These are phyloP conservation scores for Oscheius sp. DNA, from an alignment of 2,888 invertebrate species.

Conservation along the genomic window DNA sequence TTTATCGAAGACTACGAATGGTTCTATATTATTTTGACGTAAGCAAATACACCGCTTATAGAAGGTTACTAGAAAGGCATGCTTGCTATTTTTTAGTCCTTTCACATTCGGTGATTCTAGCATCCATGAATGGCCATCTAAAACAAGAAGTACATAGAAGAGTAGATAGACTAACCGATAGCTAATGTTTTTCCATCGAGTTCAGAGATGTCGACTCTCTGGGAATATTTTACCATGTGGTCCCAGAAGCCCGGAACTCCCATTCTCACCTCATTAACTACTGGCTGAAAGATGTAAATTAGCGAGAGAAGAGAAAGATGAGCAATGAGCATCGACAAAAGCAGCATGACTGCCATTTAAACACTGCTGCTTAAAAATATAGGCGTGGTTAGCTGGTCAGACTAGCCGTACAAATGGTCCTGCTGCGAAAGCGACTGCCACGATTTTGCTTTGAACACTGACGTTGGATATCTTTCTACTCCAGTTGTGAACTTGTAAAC, in stretches of 20 bases:
- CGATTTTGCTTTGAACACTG: background rate
- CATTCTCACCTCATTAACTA: constrained; percentile 33
- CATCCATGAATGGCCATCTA: constrained; percentile 57
- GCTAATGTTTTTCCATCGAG: constrained; percentile 43
- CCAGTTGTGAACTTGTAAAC: background rate
- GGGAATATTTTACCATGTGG: constrained; percentile 32
- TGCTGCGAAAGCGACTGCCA: background rate
- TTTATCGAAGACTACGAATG: constrained; percentile 47
- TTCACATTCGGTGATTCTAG: constrained; percentile 42
- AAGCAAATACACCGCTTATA: constrained; percentile 39
- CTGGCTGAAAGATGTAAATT: background rate
- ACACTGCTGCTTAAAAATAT: background rate
- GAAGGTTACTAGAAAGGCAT: constrained; percentile 41
- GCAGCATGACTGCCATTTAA: background rate
- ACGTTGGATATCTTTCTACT: background rate
- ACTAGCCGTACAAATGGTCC: background rate
- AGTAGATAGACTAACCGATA: constrained; percentile 40
- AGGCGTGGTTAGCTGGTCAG: background rate
- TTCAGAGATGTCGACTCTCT: constrained; percentile 29
- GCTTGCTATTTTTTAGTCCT: constrained; percentile 26
- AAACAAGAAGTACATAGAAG: constrained; percentile 3
- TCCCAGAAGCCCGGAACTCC: constrained; percentile 50
- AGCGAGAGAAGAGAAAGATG: background rate
- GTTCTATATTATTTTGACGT: constrained; percentile 34
- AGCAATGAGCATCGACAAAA: background rate